These are phyloP conservation scores for Drosophila navojoa DNA, from an alignment of 1,140 invertebrate genomes.

Conservation along the genomic window DNA sequence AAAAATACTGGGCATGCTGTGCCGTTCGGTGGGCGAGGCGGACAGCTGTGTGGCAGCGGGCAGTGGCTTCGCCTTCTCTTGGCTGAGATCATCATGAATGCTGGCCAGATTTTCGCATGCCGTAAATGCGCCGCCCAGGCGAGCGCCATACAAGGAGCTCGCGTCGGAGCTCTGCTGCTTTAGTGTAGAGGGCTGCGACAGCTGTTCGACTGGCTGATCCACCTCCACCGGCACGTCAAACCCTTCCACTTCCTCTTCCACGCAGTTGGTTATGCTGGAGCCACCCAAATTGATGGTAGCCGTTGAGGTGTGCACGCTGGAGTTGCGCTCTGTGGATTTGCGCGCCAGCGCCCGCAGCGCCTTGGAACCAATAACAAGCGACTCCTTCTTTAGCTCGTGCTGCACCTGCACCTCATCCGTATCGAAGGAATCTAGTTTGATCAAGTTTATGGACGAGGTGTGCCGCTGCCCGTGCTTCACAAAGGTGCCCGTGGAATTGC, in stretches of 20 bases:
- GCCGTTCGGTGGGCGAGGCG: slow-evolving; percentile 70
- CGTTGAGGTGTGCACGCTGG: slow-evolving; percentile 84
- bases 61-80: slow-evolving; percentile 25
- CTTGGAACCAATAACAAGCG: slow-evolving; percentile 71
- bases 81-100: slow-evolving; percentile 85
- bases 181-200: slow-evolving; percentile 19
- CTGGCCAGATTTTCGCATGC: slow-evolving; percentile 88
- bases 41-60: slow-evolving; percentile 11
- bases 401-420: slow-evolving; percentile 44
- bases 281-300: slow-evolving; percentile 83
- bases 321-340: slow-evolving; percentile 70
- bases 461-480: slow-evolving; percentile 83
- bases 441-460: slow-evolving; percentile 75
- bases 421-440: slow-evolving; percentile 67
- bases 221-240: neutral
- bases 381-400: slow-evolving; percentile 73
- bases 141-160: slow-evolving; percentile 85
- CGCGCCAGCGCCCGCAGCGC: slow-evolving; percentile 69
- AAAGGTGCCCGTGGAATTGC: slow-evolving; percentile 84
- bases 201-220: neutral
- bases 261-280: slow-evolving; percentile 59
- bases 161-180: slow-evolving; percentile 85
- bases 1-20: slow-evolving; percentile 85
- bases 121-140: slow-evolving; percentile 84
- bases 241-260: slow-evolving; percentile 57